Percentiles rank a stretch among this genome's conserved stretches.
Conservation (phyloP, 2,797 vertebrate genomes). For the Channa striata region DNA sequence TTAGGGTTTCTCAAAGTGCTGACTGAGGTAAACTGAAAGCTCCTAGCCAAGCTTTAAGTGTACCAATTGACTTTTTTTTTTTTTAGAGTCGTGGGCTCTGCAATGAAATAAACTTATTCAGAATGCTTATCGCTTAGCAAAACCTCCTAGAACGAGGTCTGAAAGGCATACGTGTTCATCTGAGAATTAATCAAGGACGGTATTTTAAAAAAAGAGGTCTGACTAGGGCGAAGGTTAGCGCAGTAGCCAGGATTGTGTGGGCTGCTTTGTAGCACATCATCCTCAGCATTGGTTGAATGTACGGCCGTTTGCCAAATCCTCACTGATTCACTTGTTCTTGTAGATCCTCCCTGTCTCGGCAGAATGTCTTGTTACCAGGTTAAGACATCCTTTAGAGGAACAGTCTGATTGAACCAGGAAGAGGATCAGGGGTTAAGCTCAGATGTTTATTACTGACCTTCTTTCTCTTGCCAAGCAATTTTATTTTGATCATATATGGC, state of each 20-base stretch:
- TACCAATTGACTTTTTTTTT: slow-evolving; percentile 16
- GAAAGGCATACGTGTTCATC: slow-evolving; percentile 15
- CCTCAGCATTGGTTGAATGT: slow-evolving; percentile 14
- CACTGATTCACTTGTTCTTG: slow-evolving; percentile 38
- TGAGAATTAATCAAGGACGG: neutral
- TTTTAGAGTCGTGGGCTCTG: slow-evolving; percentile 25
- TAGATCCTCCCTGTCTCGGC: slow-evolving; percentile 24
- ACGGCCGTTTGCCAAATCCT: slow-evolving; percentile 26
- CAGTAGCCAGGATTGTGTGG: too few relatives aligned
- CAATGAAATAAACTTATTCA: slow-evolving; percentile 3
- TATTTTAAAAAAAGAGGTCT: too few relatives aligned
- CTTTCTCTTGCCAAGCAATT: slow-evolving; percentile 65
- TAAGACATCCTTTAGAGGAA: slow-evolving; percentile 52
- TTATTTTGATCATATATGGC: slow-evolving; percentile 84
- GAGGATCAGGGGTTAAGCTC: slow-evolving; percentile 66
- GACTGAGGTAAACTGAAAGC: slow-evolving; percentile 34
- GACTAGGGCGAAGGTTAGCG: too few relatives aligned
- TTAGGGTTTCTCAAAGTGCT: slow-evolving; percentile 50
- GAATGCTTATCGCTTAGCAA: slow-evolving; percentile 17
- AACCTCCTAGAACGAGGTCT: slow-evolving; percentile 4
- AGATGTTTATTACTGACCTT: slow-evolving; percentile 77
- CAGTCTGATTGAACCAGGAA: slow-evolving; percentile 66
- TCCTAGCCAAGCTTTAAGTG: slow-evolving; percentile 13
- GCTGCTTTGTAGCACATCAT: slow-evolving; percentile 1
- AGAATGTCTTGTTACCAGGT: slow-evolving; percentile 49